Conservation (phyloP, 92 coral and sea anemone species). For the Nematostella vectensis region DNA sequence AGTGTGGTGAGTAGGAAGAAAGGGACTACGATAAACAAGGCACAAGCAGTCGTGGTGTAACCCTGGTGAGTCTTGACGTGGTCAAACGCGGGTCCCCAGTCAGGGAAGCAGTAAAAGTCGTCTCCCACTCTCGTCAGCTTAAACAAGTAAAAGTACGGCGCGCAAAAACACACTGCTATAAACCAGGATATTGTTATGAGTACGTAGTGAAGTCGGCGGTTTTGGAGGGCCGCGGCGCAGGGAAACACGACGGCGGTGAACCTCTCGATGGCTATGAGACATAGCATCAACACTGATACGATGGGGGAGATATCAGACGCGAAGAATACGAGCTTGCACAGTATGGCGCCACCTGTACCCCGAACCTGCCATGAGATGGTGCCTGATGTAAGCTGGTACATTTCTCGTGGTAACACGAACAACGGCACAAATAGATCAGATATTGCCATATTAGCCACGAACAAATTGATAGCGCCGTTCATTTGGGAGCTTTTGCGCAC, state of each 20-base stretch:
- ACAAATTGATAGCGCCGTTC: constrained; percentile 16
- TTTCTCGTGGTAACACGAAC: constrained; percentile 6
- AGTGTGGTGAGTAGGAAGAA: constrained; percentile 11
- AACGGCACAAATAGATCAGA: constrained; percentile 25
- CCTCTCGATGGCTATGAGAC: constrained; percentile 17
- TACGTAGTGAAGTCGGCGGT: constrained; percentile 5
- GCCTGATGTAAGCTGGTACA: constrained; percentile 8
- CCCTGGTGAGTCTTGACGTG: constrained; percentile 2
- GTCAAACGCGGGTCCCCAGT: constrained; percentile 13
- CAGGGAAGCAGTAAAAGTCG: neutral
- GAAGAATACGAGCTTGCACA: constrained; percentile 16
- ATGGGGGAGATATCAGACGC: constrained; percentile 20
- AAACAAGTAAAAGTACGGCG: constrained; percentile 11
- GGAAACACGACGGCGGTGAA: constrained; percentile 18
- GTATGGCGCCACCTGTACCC: constrained; percentile 13
- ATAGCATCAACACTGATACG: constrained; percentile 15
- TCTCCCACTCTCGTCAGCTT: neutral
- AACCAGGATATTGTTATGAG: constrained; percentile 15
- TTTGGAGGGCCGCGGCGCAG: neutral
- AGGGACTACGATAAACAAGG: constrained; percentile 14
- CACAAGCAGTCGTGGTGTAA: constrained; percentile 6
- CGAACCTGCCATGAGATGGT: constrained; percentile 13
- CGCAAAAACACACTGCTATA: constrained; percentile 16
- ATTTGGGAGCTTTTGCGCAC: constrained; percentile 3
- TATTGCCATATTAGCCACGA: constrained; percentile 24